phyloP scores from a whole-genome alignment of 2,888 invertebrate genomes.

The Tortricodes alternella region DNA sequence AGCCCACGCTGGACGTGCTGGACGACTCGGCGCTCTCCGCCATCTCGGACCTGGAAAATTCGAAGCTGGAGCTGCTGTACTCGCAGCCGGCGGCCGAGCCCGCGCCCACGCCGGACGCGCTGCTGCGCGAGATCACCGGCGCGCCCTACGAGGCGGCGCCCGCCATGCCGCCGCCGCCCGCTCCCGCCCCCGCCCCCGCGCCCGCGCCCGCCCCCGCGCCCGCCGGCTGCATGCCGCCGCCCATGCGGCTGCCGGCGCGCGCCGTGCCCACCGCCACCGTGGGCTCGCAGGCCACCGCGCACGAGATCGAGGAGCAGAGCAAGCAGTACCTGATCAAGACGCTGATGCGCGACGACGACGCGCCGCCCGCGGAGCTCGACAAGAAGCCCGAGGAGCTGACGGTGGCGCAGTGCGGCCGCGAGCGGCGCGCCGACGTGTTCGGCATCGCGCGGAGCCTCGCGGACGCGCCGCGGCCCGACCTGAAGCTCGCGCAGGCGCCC shows the following conservation, averaged over 20 bases:
- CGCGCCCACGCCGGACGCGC: slow-evolving; percentile 26
- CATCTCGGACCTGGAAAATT: slow-evolving; percentile 65
- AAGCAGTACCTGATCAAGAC: slow-evolving; percentile 95
- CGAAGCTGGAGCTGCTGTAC: slow-evolving; percentile 71
- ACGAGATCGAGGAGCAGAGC: slow-evolving; percentile 85
- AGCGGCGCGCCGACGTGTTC: slow-evolving; percentile 77
- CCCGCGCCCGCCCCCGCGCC: slow-evolving; percentile 34
- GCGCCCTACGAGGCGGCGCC: slow-evolving; percentile 22
- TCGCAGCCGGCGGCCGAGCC: slow-evolving; percentile 9
- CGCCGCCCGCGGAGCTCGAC: slow-evolving; percentile 85
- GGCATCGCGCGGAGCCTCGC: slow-evolving; percentile 76
- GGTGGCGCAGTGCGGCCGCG: slow-evolving; percentile 65
- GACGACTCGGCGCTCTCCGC: slow-evolving; percentile 69
- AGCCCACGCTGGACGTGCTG: slow-evolving; percentile 82
- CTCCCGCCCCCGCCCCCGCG: slow-evolving; percentile 44
- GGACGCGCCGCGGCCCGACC: slow-evolving; percentile 53
- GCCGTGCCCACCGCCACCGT: slow-evolving; percentile 62
- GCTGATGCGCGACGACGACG: slow-evolving; percentile 92
- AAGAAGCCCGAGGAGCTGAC: slow-evolving; percentile 81
- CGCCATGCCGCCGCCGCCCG: slow-evolving; percentile 40
- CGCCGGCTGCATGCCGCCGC: slow-evolving; percentile 33
- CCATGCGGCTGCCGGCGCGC: slow-evolving; percentile 39
- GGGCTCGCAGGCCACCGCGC: slow-evolving; percentile 74
- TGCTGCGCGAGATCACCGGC: slow-evolving; percentile 21
- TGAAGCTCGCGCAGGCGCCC: slow-evolving; percentile 60